These are phyloP conservation scores for Rissa tridactyla DNA, from an alignment of 2,113 vertebrate species.

Conservation along the genomic window DNA sequence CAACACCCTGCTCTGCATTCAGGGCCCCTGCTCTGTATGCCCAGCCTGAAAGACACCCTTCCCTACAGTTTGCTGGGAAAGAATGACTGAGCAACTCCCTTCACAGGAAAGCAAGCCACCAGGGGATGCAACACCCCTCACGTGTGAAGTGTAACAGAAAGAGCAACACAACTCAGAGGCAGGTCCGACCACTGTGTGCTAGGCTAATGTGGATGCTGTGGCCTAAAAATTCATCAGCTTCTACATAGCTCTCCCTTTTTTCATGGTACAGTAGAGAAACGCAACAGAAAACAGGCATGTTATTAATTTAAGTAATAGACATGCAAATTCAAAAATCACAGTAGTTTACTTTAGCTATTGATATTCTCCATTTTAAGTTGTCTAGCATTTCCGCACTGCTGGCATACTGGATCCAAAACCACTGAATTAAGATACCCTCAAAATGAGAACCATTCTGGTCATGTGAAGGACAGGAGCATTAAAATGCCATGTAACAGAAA, in stretches of 20 bases:
- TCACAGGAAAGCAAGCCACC: not conserved
- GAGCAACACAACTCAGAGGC: not conserved
- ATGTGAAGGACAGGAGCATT: not conserved
- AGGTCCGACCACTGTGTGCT: not conserved
- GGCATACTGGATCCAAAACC: not conserved
- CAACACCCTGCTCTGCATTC: not conserved
- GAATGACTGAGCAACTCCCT: not conserved
- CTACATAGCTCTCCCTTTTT: not conserved
- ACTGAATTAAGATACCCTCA: not conserved
- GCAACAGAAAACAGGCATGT: not conserved
- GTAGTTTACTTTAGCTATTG: not conserved
- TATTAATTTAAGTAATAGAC: not conserved
- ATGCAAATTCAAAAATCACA: not conserved
- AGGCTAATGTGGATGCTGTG: not conserved
- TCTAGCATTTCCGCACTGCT: not conserved
- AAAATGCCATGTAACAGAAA: not conserved
- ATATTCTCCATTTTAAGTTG: not conserved
- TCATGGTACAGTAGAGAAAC: not conserved
- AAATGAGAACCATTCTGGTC: not conserved
- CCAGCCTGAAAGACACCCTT: not conserved
- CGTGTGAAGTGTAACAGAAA: not conserved
- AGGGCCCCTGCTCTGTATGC: not conserved
- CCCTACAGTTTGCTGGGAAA: not conserved
- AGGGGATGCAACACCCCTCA: not conserved
- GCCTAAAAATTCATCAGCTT: not conserved